Base-by-base conservation (phyloP, 2,797 vertebrate genomes). In the Enteromius radiatus region DNA sequence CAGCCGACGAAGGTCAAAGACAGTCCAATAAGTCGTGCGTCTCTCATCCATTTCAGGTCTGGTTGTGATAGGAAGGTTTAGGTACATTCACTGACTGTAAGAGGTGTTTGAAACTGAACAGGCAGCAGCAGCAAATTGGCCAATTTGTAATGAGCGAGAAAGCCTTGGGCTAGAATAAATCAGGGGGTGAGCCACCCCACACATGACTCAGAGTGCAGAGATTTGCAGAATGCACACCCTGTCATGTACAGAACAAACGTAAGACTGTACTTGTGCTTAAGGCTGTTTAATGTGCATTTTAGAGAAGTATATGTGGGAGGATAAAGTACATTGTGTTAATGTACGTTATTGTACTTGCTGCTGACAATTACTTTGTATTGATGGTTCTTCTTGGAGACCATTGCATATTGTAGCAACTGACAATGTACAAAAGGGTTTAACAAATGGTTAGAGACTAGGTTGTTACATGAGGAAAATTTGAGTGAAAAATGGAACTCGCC, bases 1-100 rank as follows among this genome's bases (percentile, higher is more conserved):
- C 56, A 52, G 56, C 41, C 23, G 89, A 84, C 85, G 80, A 78
- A 88, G 81, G 87, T 85, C 85, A 85, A 54, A 84, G 70, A 67
- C 69, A 71, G 78, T 81, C 80, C 83, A 83, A 61, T 63, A 82
- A 78, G 70, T 76, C 3, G 12, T 75, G 43, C 28, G 45, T 38
- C 63, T 81, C 43, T 52, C 77, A 71, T 36, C 63, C 59, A 38
- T 65, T 63, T 47, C 38, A 17, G 23, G 31, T 65, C 41, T 52
- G 43, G 45, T 65, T 84, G 33, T 70, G 69, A 71, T 33, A 41
- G 61, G 76, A 59, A 45, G 43, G 61, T 79, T 76, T 49, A 75
- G 80, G 71, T 52, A 64, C 43, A 70, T 75, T 67, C 36, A 2
- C 63, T 70, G 63, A 38, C 63, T 81, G 71, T 77, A 56, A 73